Conservation (phyloP, 1,140 invertebrate genomes). For the Micrasema minimum region DNA sequence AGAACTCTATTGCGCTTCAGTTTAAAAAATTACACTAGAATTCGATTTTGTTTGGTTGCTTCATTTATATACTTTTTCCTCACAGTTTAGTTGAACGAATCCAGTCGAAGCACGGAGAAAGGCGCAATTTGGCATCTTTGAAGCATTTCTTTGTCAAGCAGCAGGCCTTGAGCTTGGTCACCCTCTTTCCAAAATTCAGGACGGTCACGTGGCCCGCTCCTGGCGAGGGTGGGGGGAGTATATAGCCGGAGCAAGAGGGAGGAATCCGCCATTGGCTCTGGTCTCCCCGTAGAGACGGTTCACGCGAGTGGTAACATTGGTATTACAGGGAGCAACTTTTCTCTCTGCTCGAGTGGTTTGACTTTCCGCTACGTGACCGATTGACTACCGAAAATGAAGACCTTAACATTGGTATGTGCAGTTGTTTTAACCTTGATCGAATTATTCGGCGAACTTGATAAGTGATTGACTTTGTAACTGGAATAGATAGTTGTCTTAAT, state of each 20-base stretch:
- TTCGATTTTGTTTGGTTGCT: too few species aligned
- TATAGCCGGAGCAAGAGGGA: constrained; percentile 35
- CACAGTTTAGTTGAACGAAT: neutral
- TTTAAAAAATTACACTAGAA: too few species aligned
- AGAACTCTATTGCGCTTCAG: too few species aligned
- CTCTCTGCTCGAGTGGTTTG: constrained; percentile 22
- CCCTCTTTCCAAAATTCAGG: constrained; percentile 35
- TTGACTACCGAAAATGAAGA: constrained; percentile 32
- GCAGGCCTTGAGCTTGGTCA: constrained; percentile 28
- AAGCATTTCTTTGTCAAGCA: neutral
- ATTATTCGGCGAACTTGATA: too few species aligned
- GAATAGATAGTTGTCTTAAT: too few species aligned
- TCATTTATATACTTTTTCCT: too few species aligned
- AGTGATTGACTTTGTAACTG: too few species aligned
- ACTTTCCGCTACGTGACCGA: constrained; percentile 29
- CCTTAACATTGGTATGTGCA: constrained; percentile 43
- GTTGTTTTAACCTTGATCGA: too few species aligned
- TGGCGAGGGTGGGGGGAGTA: constrained; percentile 19
- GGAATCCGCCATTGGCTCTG: constrained; percentile 12
- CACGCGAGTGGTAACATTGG: constrained; percentile 17
- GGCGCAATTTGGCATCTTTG: neutral
- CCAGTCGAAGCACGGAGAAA: neutral
- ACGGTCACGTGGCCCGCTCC: constrained; percentile 17
- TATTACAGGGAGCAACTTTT: constrained; percentile 3
- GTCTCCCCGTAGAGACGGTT: constrained; percentile 13